Evolutionary conservation across 2,797 vertebrate genomes (phyloP), one percentile per base, ranked within the genome.

Genomic region (Meriones psammophilus): DNA sequence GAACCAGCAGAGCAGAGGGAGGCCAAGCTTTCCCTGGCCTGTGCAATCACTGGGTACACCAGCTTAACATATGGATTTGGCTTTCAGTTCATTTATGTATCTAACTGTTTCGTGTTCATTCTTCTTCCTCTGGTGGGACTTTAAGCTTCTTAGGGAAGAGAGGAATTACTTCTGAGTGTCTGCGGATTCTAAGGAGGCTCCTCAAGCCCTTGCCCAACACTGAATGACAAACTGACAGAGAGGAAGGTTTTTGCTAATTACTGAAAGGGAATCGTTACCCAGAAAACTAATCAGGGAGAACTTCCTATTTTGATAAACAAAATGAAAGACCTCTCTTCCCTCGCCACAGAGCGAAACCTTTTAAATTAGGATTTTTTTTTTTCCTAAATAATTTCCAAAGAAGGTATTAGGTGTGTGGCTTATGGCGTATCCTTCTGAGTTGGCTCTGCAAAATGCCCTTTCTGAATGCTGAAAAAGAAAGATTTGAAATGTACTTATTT

Each of bases 61-160:
- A 5, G 60, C 78, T 91, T 1, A 13, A 56, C n/a, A 12, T 60
- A 3, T 50, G n/a, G 42, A 24, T 42, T 92, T 79, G 46, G 78
- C 39, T 58, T 86, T 95, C 80, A 68, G 68, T 73, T 86, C 58
- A 58, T 66, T 68, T 76, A 3, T 39, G 22, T 71, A 56, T 69
- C 60, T 77, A 36, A 56, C 81, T 68, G n/a, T 84, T 97, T 91
- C 54, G 33, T 73, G 42, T 28, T 58, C 46, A 68, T 94, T 80
- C n/a, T 50, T 80, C 36, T 92, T 26, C 36, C 26, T 66, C 22
- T 56, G 58, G 22, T 89, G 39, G 80, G 79, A 80, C 13, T n/a
- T 91, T n/a, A 64, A 69, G 22, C 68, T 93, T 95, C 94, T 88
- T 71, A 42, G 85, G 79, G 89, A 94, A 97, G 77, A 79, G 15